Conservation (phyloP, 1,140 invertebrate species). For the Capitella teleta region DNA sequence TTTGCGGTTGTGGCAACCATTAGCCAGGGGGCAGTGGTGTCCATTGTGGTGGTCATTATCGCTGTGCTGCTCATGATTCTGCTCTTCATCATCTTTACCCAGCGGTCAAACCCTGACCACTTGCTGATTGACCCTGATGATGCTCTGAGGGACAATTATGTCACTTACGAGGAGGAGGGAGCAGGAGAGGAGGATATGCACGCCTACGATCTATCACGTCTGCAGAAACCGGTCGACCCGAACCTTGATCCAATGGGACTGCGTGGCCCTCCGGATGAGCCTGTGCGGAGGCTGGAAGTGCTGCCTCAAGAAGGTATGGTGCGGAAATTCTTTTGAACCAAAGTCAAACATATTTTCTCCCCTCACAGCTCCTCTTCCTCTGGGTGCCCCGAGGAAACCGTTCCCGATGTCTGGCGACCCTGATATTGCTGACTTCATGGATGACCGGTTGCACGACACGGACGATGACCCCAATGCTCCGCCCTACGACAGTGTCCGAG, state of each 20-base stretch:
- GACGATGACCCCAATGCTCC: constrained; percentile 91
- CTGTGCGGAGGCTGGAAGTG: too few species aligned
- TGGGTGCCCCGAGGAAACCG: too few species aligned
- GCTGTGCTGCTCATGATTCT: constrained; percentile 31
- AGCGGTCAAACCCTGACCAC: constrained; percentile 70
- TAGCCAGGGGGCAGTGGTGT: too few species aligned
- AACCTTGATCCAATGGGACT: neutral
- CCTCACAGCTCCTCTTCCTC: too few species aligned
- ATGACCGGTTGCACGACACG: constrained; percentile 86
- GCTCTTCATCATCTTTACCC: constrained; percentile 60
- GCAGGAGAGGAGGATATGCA: constrained; percentile 96
- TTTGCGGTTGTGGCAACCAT: neutral
- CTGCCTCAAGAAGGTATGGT: too few species aligned
- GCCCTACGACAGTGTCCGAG: constrained; percentile 89
- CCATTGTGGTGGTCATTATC: constrained; percentile 20
- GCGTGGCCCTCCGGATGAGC: too few species aligned
- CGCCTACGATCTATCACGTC: constrained; percentile 89
- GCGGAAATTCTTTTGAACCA: too few species aligned
- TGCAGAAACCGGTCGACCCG: constrained; percentile 53
- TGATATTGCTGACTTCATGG: constrained; percentile 91
- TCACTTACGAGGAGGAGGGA: constrained; percentile 96
- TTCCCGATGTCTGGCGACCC: constrained; percentile 48
- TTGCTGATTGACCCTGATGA: constrained; percentile 78
- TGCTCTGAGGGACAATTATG: constrained; percentile 94
- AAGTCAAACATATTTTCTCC: too few species aligned